Evolutionary conservation across 2,888 invertebrate species (phyloP).

Genomic region (Leptinotarsa haldemani): DNA sequence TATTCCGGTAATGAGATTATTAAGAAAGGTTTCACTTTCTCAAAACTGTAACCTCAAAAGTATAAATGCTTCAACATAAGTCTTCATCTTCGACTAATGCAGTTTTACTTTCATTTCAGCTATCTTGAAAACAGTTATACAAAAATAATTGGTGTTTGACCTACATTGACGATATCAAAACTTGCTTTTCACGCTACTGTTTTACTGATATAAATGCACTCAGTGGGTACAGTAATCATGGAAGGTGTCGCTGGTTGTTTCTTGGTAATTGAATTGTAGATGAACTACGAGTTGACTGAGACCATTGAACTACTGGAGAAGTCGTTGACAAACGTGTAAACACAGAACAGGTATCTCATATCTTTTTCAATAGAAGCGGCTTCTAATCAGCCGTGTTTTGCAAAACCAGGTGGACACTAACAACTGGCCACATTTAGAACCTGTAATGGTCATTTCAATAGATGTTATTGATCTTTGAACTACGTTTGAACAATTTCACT

Average conservation of each 20-base stretch:
- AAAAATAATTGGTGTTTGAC: neutral
- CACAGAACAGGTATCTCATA: neutral
- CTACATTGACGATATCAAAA: neutral
- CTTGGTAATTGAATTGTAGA: neutral
- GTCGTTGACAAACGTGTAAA: neutral
- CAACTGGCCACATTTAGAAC: neutral
- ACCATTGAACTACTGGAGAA: constrained; percentile 7
- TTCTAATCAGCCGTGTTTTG: neutral
- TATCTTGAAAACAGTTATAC: neutral
- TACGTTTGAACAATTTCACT: too few relatives aligned
- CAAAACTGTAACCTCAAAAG: neutral
- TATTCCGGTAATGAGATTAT: neutral
- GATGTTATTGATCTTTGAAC: neutral
- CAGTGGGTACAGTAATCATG: neutral
- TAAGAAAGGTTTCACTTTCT: neutral
- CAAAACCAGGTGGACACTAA: neutral
- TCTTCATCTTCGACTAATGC: too few relatives aligned
- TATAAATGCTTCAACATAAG: neutral
- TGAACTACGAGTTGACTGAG: neutral
- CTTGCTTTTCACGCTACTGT: neutral
- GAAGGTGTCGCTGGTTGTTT: neutral
- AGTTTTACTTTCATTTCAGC: neutral
- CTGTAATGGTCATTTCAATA: neutral
- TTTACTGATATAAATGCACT: neutral
- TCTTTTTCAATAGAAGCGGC: neutral